Evolutionary conservation across 2,797 vertebrate genomes (phyloP).

Genomic region (Premnoplex brunnescens): DNA sequence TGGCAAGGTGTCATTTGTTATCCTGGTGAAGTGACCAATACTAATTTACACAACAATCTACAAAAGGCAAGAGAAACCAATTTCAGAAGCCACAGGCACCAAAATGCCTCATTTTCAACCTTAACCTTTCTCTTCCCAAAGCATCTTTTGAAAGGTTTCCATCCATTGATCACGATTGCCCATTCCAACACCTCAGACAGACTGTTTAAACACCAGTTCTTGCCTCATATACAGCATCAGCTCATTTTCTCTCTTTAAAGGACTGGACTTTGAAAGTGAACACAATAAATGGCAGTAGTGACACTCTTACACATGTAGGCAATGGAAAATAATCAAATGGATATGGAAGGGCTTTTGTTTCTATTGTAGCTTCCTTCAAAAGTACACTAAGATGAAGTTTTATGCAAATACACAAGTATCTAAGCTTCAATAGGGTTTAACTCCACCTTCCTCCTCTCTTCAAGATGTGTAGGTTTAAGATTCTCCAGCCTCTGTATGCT

Average conservation of each 20-base stretch:
- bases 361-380: background rate
- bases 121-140: background rate
- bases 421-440: background rate
- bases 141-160: background rate
- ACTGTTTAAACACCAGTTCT: background rate
- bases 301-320: background rate
- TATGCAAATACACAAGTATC: background rate
- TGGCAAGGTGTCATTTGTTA: background rate
- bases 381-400: background rate
- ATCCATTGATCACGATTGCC: accelerated
- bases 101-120: background rate
- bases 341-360: background rate
- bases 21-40: background rate
- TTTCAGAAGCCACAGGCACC: background rate
- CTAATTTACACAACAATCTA: background rate
- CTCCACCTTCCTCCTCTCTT: background rate
- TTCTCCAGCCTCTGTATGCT: background rate
- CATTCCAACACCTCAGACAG: background rate
- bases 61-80: background rate
- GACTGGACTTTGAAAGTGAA: background rate
- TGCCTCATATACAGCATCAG: background rate
- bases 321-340: background rate
- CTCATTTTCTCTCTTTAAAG: background rate
- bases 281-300: accelerated
- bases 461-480: background rate